phyloP scores from a whole-genome alignment of 1,140 invertebrate species.

The Harlomillsia oculata region DNA sequence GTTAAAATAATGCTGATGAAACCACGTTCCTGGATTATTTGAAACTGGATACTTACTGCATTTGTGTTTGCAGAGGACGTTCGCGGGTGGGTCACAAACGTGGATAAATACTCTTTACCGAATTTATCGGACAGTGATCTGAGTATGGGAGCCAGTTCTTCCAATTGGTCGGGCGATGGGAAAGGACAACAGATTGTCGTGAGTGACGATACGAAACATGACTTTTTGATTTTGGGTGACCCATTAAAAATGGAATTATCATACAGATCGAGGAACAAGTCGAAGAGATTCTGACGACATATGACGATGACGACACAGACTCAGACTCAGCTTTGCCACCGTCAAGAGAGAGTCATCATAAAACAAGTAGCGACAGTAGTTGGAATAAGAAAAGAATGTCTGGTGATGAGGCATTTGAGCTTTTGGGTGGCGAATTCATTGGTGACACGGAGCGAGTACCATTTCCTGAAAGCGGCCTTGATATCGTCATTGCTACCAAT shows the following conservation, averaged over 20 bases:
- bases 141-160: conserved; percentile 22
- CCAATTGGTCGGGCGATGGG: conserved; percentile 26
- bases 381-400: background rate
- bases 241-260: too few species aligned
- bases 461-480: conserved; percentile 60
- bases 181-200: too few species aligned
- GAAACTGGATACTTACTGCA: background rate
- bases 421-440: too few species aligned
- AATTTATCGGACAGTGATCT: conserved; percentile 12
- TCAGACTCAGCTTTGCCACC: conserved; percentile 15
- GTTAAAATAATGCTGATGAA: too few species aligned
- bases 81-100: conserved; percentile 18
- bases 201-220: too few species aligned
- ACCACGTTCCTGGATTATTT: background rate
- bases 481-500: conserved; percentile 49
- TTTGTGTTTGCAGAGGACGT: conserved; percentile 10
- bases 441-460: conserved; percentile 44
- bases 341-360: background rate
- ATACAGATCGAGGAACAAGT: conserved; percentile 26
- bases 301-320: conserved; percentile 18
- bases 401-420: background rate
- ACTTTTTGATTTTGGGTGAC: too few species aligned
- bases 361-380: background rate
- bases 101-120: conserved; percentile 10
- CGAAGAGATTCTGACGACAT: conserved; percentile 22